phyloP scores from a whole-genome alignment of 2,888 invertebrate genomes.

The Eueremaeus valkanovi region DNA sequence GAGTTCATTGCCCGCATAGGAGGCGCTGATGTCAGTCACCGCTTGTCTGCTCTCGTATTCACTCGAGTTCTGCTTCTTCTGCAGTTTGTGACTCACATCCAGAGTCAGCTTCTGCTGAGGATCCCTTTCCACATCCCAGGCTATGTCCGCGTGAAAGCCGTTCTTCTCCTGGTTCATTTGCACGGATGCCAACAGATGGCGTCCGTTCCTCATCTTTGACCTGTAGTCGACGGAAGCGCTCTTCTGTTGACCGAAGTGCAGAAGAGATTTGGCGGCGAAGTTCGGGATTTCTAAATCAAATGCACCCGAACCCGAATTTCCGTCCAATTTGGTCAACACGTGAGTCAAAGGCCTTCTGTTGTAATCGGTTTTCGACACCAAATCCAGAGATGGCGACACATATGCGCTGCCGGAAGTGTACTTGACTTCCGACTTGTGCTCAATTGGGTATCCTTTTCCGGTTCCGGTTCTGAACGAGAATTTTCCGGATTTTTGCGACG shows the following conservation, averaged over 20 bases:
- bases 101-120: conserved; percentile 9
- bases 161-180: not conserved
- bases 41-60: not conserved
- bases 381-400: not conserved
- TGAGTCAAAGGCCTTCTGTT: not conserved
- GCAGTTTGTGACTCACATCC: not conserved
- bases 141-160: conserved; percentile 33
- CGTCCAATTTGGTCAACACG: too few relatives aligned
- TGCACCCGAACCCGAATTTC: too few relatives aligned
- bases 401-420: not conserved
- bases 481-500: not conserved
- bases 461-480: too few relatives aligned
- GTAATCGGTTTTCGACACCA: not conserved
- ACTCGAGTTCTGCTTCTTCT: not conserved
- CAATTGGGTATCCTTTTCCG: not conserved
- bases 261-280: not conserved
- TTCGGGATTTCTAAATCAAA: not conserved
- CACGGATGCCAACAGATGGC: conserved; percentile 25
- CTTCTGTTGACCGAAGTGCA: not conserved
- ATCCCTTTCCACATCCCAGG: conserved; percentile 34
- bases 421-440: not conserved
- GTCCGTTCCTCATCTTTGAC: not conserved
- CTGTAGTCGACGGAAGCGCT: not conserved
- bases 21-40: not conserved
- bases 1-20: conserved; percentile 32